Evolutionary conservation across 2,113 vertebrate species (phyloP), one percentile per base, ranked within the genome.

Genomic region (Gymnarchus niloticus): DNA sequence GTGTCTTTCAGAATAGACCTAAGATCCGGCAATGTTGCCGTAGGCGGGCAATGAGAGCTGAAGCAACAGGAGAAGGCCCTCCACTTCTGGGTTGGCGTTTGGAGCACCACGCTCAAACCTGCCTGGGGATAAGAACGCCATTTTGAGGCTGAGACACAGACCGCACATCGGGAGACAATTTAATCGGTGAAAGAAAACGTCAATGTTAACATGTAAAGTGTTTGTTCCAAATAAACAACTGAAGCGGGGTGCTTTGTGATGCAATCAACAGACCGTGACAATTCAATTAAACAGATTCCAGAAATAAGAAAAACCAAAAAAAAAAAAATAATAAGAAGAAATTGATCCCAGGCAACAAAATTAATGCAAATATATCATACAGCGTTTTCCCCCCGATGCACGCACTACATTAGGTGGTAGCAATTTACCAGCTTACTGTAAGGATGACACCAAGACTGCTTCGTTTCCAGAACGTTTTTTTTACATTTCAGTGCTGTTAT

Each of bases 181-280:
- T 49, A 49, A 81, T 51, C 51, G 28, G 49, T 54, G 9, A 82
- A 12, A 3, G n/a, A 86, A 61, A 76, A 76, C 33, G 44, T 23
- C 51, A 33, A 76, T 61, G 41, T 23, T 9, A 10, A 83, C 65
- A 82, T 12, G 46, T n/a, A 19, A 57, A 2, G 5, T 19, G 25
- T 56, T 54, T 77, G 51, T 56, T n/a, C 9, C 41, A 28, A 56
- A 76, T 86, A 76, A 86, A 86, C 77, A 21, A 28, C 28, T 6
- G 51, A 76, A 28, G 19, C 23, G 65, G 44, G 61, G 28, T 48
- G 59, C 44, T 73, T 76, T 83, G 61, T 28, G 48, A 83, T 28
- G 65, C 65, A 48, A 77, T 86, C 19, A 52, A 4, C 81, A 77
- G 12, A 49, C 65, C 6, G 37, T 23, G 52, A 33, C 81, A 77